Percentiles rank a stretch among this genome's conserved stretches.
phyloP scores from a whole-genome alignment of 2,888 invertebrate species.

The Drosophila eohydei region DNA sequence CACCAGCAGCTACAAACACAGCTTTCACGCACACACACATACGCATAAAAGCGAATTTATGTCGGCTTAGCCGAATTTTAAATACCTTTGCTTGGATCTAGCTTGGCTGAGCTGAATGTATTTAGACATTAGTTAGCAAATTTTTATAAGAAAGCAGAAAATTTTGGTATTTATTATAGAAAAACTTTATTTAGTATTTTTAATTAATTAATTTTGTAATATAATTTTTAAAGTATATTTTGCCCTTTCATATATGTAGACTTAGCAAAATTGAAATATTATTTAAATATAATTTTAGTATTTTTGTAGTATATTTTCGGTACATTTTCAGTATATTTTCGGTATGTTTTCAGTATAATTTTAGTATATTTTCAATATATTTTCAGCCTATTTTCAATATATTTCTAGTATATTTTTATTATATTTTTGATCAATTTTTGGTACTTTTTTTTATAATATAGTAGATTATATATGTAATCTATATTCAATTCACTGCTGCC shows the following conservation, averaged over 20 bases:
- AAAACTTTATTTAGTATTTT: not conserved
- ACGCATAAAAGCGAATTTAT: slow-evolving; percentile 8
- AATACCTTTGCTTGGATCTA: not conserved
- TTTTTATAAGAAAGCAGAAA: not conserved
- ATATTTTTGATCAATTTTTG: not conserved
- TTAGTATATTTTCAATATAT: not conserved
- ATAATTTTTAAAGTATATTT: too few species aligned
- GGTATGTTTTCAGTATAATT: not conserved
- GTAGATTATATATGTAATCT: too few species aligned
- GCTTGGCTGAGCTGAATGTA: too few species aligned
- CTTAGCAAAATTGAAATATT: too few species aligned
- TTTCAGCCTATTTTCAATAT: not conserved
- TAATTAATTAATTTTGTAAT: too few species aligned
- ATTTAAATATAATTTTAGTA: not conserved
- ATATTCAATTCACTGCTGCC: too few species aligned
- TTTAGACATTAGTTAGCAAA: not conserved
- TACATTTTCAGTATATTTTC: not conserved
- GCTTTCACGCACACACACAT: slow-evolving; percentile 13
- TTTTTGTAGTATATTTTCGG: not conserved
- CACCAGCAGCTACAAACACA: slow-evolving; percentile 34
- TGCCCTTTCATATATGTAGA: too few species aligned
- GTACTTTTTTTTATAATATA: too few species aligned
- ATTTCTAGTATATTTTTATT: not conserved
- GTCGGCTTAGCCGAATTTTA: not conserved
- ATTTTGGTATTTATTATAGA: not conserved